These are phyloP conservation scores for Heliconius congener DNA, from an alignment of 1,140 invertebrate species.

Conservation along the genomic window DNA sequence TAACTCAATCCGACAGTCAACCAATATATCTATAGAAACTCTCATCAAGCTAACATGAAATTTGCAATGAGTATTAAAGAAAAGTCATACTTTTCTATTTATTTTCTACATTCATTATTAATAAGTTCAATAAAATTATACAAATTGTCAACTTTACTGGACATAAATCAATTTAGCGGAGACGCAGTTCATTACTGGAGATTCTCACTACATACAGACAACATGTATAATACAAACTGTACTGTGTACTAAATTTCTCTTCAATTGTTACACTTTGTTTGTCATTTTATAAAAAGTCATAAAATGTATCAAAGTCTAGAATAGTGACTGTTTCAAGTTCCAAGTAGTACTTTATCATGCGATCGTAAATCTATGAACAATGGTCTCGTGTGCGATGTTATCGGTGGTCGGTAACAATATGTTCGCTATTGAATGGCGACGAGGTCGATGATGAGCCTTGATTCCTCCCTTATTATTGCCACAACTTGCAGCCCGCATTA, in stretches of 20 bases:
- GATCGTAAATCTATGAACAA: conserved; percentile 48
- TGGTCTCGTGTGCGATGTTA: conserved; percentile 46
- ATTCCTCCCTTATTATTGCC: conserved; percentile 45
- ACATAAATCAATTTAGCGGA: not conserved
- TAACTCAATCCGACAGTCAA: conserved; percentile 1
- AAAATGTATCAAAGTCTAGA: conserved; percentile 4
- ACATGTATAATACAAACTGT: not conserved
- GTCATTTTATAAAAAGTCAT: conserved; percentile 7
- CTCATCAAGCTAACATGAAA: not conserved
- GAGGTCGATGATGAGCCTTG: conserved; percentile 51
- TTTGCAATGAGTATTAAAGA: no score
- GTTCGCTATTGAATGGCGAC: conserved; percentile 44
- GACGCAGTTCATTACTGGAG: not conserved
- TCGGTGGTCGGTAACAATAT: conserved; percentile 52
- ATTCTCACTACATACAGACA: not conserved
- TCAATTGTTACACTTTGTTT: not conserved
- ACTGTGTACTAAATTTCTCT: not conserved
- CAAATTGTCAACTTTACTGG: not conserved
- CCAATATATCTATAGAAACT: not conserved
- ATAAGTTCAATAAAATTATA: not conserved
- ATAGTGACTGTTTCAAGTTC: conserved; percentile 13
- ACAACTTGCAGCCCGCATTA: conserved; percentile 40
- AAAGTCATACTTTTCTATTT: no score
- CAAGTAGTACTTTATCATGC: conserved; percentile 35
- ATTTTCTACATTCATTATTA: no score